Percentiles rank a stretch among this genome's conserved stretches.
These are phyloP conservation scores for Luehdorfia chinensis DNA, from an alignment of 1,140 invertebrate species.

Conservation along the genomic window DNA sequence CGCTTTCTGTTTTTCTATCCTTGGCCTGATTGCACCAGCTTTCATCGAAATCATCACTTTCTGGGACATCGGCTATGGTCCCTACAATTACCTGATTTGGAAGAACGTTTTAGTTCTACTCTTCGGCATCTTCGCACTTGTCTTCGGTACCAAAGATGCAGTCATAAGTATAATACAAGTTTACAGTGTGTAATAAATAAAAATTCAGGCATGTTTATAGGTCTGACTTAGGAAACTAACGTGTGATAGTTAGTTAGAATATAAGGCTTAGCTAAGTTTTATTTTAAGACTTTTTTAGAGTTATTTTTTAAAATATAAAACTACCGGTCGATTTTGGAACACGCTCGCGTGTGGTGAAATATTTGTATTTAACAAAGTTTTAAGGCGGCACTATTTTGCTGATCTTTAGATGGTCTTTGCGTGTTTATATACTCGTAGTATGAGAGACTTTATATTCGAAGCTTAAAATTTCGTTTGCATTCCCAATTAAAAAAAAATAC, in stretches of 20 bases:
- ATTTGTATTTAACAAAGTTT: slow-evolving; percentile 3
- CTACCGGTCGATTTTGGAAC: neutral
- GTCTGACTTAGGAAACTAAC: slow-evolving; percentile 7
- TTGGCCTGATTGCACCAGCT: slow-evolving; percentile 94
- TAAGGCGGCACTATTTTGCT: neutral
- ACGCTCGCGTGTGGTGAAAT: slow-evolving; percentile 1
- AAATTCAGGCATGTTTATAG: neutral
- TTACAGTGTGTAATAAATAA: slow-evolving; percentile 13
- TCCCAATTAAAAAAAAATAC: slow-evolving; percentile 31
- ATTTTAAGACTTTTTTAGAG: slow-evolving; percentile 10
- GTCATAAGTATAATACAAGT: slow-evolving; percentile 80
- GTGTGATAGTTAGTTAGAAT: slow-evolving; percentile 18
- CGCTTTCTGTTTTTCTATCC: slow-evolving; percentile 94
- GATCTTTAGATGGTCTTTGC: neutral
- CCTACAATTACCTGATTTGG: slow-evolving; percentile 83
- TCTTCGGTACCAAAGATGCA: slow-evolving; percentile 89
- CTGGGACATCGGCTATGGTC: slow-evolving; percentile 86
- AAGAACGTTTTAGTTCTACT: slow-evolving; percentile 87
- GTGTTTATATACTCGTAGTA: neutral
- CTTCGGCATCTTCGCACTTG: slow-evolving; percentile 85
- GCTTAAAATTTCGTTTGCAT: slow-evolving; percentile 42
- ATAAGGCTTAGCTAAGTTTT: slow-evolving; percentile 8
- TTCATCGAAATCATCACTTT: slow-evolving; percentile 90
- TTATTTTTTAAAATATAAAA: neutral
- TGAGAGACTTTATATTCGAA: neutral